A percentile compares a stretch with the other conserved stretches of the same genome.
Conservation (phyloP, 2,113 vertebrate genomes). For the Halcyon senegalensis region DNA sequence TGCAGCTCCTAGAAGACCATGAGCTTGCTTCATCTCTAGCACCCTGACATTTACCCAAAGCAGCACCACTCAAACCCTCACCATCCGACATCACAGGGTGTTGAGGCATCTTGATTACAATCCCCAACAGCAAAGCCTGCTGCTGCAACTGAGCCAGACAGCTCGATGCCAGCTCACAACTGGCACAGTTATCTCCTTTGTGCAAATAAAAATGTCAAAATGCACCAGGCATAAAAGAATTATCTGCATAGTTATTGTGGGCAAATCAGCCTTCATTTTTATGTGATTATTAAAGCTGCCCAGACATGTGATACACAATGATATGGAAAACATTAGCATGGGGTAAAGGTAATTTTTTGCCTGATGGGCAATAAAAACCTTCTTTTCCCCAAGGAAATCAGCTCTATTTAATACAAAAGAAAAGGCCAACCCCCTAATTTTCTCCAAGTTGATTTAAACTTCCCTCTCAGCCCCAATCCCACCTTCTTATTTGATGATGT, state of each 20-base stretch:
- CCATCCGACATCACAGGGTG: neutral
- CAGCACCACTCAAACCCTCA: neutral
- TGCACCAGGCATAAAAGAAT: neutral
- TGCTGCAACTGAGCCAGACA: neutral
- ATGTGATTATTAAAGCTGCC: neutral
- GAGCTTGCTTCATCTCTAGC: neutral
- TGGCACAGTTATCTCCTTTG: neutral
- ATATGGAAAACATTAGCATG: neutral
- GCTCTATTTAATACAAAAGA: neutral
- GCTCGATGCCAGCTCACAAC: neutral
- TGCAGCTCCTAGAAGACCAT: neutral
- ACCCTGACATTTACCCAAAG: neutral
- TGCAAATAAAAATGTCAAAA: neutral
- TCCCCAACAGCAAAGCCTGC: neutral
- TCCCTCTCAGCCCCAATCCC: neutral
- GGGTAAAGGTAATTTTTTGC: neutral
- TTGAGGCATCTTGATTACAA: neutral
- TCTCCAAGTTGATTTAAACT: neutral
- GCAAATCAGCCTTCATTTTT: neutral
- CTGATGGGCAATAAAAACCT: neutral
- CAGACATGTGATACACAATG: neutral
- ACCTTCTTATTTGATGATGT: neutral
- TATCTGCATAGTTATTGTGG: neutral
- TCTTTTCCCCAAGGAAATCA: neutral
- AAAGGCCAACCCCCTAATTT: neutral